A percentile compares a stretch with the other conserved stretches of the same genome.
Evolutionary conservation across 92 coral and sea anemone species (phyloP).

Genomic region (Zoanthus gigantus): DNA sequence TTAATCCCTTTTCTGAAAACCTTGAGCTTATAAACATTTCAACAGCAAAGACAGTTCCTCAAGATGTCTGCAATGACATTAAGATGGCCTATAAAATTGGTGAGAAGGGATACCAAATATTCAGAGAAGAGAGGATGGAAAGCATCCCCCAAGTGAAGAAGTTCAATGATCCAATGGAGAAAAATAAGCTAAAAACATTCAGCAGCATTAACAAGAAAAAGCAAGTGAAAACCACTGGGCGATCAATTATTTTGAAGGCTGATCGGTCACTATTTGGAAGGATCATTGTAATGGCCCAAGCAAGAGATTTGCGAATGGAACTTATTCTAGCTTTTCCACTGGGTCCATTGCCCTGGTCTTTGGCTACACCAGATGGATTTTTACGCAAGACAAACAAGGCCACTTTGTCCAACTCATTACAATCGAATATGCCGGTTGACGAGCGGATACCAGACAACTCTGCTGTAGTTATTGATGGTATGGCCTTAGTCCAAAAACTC

Average conservation of each 20-base stretch:
- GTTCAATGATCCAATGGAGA: constrained; percentile 29
- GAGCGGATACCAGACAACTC: constrained; percentile 34
- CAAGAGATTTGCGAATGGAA: constrained; percentile 45
- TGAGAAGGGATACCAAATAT: constrained; percentile 6
- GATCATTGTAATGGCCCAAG: constrained; percentile 50
- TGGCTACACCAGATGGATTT: constrained; percentile 49
- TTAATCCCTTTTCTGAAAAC: constrained; percentile 47
- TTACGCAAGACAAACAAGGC: constrained; percentile 67
- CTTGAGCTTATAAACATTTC: constrained; percentile 54
- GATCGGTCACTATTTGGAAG: constrained; percentile 40
- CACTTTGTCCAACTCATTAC: constrained; percentile 44
- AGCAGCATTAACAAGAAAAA: constrained; percentile 35
- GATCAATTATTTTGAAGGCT: constrained; percentile 41
- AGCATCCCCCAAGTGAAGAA: constrained; percentile 1
- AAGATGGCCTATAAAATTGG: constrained; percentile 46
- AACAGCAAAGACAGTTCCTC: constrained; percentile 48
- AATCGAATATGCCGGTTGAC: constrained; percentile 47
- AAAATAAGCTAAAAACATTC: constrained; percentile 15
- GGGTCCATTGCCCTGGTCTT: constrained; percentile 55
- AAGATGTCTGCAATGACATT: constrained; percentile 43
- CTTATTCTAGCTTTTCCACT: constrained; percentile 42
- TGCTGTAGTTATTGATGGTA: constrained; percentile 63
- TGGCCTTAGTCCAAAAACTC: constrained; percentile 60
- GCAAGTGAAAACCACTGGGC: constrained; percentile 35
- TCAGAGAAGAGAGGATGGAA: constrained; percentile 26